Evolutionary conservation across 2,113 vertebrate species (phyloP), one percentile per base, ranked within the genome.

Genomic region (Pica pica): DNA sequence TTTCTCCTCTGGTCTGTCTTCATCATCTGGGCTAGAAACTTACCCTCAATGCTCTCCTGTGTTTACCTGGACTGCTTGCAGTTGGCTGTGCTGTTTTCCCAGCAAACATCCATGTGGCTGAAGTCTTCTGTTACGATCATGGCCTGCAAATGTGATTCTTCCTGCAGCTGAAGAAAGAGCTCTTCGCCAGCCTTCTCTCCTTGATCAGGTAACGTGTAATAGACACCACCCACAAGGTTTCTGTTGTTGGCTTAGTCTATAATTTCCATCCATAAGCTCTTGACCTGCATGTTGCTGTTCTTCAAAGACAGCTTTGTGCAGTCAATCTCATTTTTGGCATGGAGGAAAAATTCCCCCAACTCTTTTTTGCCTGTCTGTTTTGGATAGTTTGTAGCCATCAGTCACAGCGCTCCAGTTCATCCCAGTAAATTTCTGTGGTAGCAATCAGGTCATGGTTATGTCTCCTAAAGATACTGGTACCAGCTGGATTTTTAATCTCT

Each of bases 101-200:
- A 24, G 39, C 8, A 53, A 61, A 33, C 8, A 23, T 53, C 46
- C 10, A 3, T 24, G 33, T 61, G 23, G 13, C 39, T 55, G 39
- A 39, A 78, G 10, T n/a, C 46, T 69, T 69, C 33, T 61, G 0
- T 61, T 5, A 3, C 15, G 7, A 30, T 78, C 1, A 0, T 53
- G 23, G 19, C n/a, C 39, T 39, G 39, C n/a, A 60, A 70, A n/a
- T n/a, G 19, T n/a, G 55, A 46, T 39, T 53, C 28, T 53, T 87
- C 47, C 55, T 53, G 30, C 8, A 28, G 12, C 16, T 87, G 74
- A 53, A 46, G 22, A n/a, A 78, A 44, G 28, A 61, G 13, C 16
- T 61, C 10, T 78, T 87, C 23, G n/a, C 8, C 47, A 53, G 0
- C 13, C 23, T 78, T 24, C 8, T 24, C 8, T 53, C 16, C 28